Base-by-base conservation (phyloP, 2,113 vertebrate genomes). In the Herpailurus yagouaroundi region DNA sequence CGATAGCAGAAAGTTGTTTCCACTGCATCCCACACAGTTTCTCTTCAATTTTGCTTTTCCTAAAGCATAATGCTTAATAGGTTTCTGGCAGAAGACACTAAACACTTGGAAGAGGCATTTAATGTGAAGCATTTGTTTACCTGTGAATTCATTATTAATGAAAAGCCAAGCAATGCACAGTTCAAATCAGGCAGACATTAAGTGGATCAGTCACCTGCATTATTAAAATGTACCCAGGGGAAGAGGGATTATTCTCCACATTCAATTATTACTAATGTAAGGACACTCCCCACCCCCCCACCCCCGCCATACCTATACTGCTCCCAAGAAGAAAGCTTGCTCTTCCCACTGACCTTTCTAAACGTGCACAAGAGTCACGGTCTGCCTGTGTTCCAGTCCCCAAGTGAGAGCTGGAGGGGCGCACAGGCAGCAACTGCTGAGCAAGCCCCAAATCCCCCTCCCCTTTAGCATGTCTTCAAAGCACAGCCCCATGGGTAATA, bases 191-290 rank as follows among this genome's bases (percentile, higher is more conserved):
- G 84, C 63, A 97, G 87, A 96, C 82, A 66, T 98, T 97, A 98
- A 98, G 95, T 98, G 96, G 85, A 97, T 98, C 97, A 81, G 98
- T 93, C 98, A 97, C 97, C 96, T 89, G 84, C 96, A 97, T 97
- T 98, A 98, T 98, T 98, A 98, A 98, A 98, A 98, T 95, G 93
- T 76, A 85, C 97, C 94, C 89, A 0, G 5, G 98, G 97, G 94
- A 86, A 96, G 74, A 80, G 77, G 94, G 98, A 98, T 98, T 98
- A 97, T 96, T 96, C 84, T 92, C 66, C n/a, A 96, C 96, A 93
- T 97, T 94, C 97, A 96, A 69, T 97, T 81, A 92, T 29, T 98
- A 94, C 95, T 93, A 94, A 76, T 7, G 85, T 68, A 95, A 96
- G 64, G 71, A 1, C 57, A 57, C 68, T 81, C 92, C 57, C 63